Base-by-base conservation (phyloP, 2,113 vertebrate genomes). In the Plestiodon gilberti region DNA sequence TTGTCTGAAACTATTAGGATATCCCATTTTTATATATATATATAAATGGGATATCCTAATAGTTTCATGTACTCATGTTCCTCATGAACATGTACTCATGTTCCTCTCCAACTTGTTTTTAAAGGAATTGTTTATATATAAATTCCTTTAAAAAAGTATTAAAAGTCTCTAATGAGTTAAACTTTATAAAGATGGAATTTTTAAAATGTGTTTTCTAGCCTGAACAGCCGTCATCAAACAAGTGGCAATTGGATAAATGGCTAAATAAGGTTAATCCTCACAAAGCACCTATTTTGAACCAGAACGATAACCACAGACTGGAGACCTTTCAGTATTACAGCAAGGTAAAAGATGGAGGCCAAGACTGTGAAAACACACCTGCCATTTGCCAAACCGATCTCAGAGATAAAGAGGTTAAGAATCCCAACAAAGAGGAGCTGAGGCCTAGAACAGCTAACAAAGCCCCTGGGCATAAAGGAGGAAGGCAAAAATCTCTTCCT, bases 181-280 rank as follows among this genome's bases (percentile, higher is more conserved):
- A 57, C 77, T 59, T 65, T 70, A 57, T 82, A 93, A 64, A 96
- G 59, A 4, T 0, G 78, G 91, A 69, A 33, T 33, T 1, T 93
- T 88, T 92, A 28, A 89, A 67, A n/a, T 93, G 93, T 85, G 62
- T 80, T 96, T 96, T 82, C 92, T 75, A 99, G 98, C 95, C 96
- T 0, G 96, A 98, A 86, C 97, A 96, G 0, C 96, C 97, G 1
- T 96, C 97, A 4, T 96, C 97, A 69, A 97, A 98, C 95, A 98
- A 99, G 93, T 99, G 99, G 98, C 98, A 99, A 94, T 95, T 99
- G 95, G 98, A 99, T 95, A 98, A 98, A 96, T 99, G 98, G 98
- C 95, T 99, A 78, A 98, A 98, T 91, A 99, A 98, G 88, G 97
- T 98, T n/a, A 97, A 96, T 67, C 93, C 96, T 0, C 96, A 95